Percentiles rank a stretch among this genome's conserved stretches.
phyloP scores from a whole-genome alignment of 2,113 vertebrate species.

The Pholis gunnellus region DNA sequence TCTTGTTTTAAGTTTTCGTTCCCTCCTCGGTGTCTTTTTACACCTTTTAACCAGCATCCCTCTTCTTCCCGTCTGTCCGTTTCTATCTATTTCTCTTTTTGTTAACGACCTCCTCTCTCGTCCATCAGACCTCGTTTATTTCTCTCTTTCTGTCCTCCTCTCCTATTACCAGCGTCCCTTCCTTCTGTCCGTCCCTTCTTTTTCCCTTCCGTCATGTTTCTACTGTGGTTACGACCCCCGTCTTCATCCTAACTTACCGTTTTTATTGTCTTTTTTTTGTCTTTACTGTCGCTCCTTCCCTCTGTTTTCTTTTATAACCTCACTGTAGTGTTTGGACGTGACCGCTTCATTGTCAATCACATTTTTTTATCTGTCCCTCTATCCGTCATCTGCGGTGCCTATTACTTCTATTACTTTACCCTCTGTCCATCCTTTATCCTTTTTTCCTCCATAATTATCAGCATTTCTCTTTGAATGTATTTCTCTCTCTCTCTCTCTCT shows the following conservation, averaged over 20 bases:
- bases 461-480: neutral
- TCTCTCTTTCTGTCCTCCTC: slow-evolving; percentile 5
- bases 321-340: neutral
- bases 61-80: neutral
- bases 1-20: neutral
- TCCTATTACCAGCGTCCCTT: slow-evolving; percentile 10
- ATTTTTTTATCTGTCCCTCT: neutral
- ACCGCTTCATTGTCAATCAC: slow-evolving; percentile 2
- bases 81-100: neutral
- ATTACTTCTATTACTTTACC: neutral
- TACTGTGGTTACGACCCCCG: too few relatives aligned
- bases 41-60: neutral
- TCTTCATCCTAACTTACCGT: neutral
- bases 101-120: neutral
- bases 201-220: neutral
- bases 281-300: neutral
- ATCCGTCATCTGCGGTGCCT: neutral
- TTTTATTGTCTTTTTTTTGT: slow-evolving; percentile 1
- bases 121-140: slow-evolving; percentile 51
- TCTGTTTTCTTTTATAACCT: slow-evolving; percentile 1
- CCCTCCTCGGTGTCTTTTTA: neutral
- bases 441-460: neutral
- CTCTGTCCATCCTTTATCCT: neutral
- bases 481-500: neutral
- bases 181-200: slow-evolving; percentile 23